Base-by-base conservation (phyloP, 2,888 invertebrate genomes). In the Trypoxylon attenuatum region DNA sequence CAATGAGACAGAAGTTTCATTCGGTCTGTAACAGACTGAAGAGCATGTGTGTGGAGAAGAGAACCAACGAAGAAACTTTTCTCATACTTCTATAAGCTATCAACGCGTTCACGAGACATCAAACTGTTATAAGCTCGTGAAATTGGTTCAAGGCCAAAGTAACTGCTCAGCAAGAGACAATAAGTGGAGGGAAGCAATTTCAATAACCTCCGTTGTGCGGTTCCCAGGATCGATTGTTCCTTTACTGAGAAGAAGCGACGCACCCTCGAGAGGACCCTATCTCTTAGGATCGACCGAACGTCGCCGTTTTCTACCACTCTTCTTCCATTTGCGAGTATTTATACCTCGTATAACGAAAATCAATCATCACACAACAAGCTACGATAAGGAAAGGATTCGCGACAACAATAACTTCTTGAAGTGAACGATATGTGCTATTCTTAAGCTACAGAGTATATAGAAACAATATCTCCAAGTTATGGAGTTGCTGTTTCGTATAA, bases 121-220 rank as follows among this genome's bases (percentile, higher is more conserved):
- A 25, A 42, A 21, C n/a, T 15, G 6, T 25, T 23, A 46, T 8
- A 41, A 57, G 27, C 50, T 18, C 49, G 21, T 6, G 55, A 56
- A 57, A 62, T 65, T 47, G 51, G 51, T 62, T 42, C 69, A 69
- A 69, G 69, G 69, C 8, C 68, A 5, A 1, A 23, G 46, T 29
- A 47, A 53, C 46, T 42, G 49, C 23, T 29, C 45, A 15, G 50
- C 41, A 47, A 29, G 58, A 57, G 69, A 61, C 69, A 53, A 58
- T 46, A 53, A 53, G 51, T 23, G 47, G 49, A 27, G 33, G 41
- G 52, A 55, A 58, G 61, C 58, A 53, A 69, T 69, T 70, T 69
- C 70, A 69, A 70, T 70, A 65, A 70, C 55, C 68, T 51, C 47
- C 47, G 45, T 49, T 47, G 39, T 2, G 33, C 33, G 10, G 4